Percentiles rank a stretch among this genome's conserved stretches.
Conservation (phyloP, 2,888 invertebrate genomes). For the Mantis religiosa region DNA sequence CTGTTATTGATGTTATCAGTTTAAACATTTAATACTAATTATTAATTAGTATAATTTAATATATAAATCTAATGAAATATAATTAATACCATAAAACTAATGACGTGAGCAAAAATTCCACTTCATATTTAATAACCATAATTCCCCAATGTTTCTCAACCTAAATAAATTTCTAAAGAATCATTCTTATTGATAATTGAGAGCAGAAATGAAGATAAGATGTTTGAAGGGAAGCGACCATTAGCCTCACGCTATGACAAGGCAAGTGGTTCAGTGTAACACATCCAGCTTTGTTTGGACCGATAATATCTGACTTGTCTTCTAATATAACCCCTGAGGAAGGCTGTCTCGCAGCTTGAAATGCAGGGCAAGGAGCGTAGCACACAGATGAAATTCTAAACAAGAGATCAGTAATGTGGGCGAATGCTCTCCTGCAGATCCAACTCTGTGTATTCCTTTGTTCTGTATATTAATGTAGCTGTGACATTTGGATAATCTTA, state of each 20-base stretch:
- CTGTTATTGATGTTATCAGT: too few species aligned
- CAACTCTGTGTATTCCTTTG: too few species aligned
- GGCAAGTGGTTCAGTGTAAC: not conserved
- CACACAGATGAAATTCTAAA: not conserved
- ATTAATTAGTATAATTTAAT: too few species aligned
- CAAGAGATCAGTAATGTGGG: not conserved
- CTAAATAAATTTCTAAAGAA: not conserved
- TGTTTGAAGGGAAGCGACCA: not conserved
- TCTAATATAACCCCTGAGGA: not conserved
- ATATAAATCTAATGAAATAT: too few species aligned
- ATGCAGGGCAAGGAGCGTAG: not conserved
- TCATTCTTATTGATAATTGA: not conserved
- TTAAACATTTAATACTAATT: too few species aligned
- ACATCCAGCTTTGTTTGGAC: not conserved
- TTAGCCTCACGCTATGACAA: not conserved
- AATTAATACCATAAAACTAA: too few species aligned
- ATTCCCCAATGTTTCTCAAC: not conserved
- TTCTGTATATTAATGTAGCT: too few species aligned
- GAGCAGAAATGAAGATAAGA: not conserved
- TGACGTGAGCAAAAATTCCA: too few species aligned
- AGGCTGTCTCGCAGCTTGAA: not conserved
- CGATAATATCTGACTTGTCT: not conserved
- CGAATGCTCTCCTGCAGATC: too few species aligned
- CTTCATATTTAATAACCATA: too few species aligned
- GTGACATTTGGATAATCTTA: too few species aligned